Base-by-base conservation (phyloP, 1,140 invertebrate species). In the Helicoverpa zea region DNA sequence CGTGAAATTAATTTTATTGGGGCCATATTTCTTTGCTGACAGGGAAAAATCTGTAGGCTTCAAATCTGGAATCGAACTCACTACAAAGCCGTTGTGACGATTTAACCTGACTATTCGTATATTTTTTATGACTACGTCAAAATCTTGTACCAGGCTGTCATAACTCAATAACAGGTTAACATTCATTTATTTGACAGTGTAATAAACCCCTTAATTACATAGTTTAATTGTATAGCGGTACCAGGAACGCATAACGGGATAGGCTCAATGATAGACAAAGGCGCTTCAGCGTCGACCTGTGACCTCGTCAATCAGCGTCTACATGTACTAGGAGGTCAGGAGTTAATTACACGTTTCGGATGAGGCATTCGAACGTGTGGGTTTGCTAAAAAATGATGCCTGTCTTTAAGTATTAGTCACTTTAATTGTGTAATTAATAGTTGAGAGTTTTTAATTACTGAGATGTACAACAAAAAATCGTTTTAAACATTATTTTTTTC, bases 221-320 rank as follows among this genome's bases (percentile, higher is more conserved):
- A 18, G 74, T 80, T 63, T 86, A 87, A 87, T 89, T 85, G 80
- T 77, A 29, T 82, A 82, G 74, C 82, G 82, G 87, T 84, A 87
- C 86, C 49, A 83, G 79, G 85, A 77, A 51, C 72, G 58, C 81
- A 88, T 75, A 81, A 68, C 78, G 81, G 61, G 80, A 63, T 73
- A 78, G 61, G 35, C 56, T 56, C 80, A 81, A 52, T 76, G 83
- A 83, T 84, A 85, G 81, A 86, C 85, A 86, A 88, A 85, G 83
- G 58, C 86, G 23, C 66, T 64, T 79, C 64, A 63, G 18, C 30
- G 77, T 77, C 74, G 82, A 87, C 84, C 87, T 85, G 47, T 78
- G 82, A 86, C 84, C 87, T 70, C 82, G 79, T 85, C 85, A 83
- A 47, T 83, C 80, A 79, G 29, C 16, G 66, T 76, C 66, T 64